Evolutionary conservation across 2,888 invertebrate species (phyloP).

Genomic region (Polylopha cassiicola): DNA sequence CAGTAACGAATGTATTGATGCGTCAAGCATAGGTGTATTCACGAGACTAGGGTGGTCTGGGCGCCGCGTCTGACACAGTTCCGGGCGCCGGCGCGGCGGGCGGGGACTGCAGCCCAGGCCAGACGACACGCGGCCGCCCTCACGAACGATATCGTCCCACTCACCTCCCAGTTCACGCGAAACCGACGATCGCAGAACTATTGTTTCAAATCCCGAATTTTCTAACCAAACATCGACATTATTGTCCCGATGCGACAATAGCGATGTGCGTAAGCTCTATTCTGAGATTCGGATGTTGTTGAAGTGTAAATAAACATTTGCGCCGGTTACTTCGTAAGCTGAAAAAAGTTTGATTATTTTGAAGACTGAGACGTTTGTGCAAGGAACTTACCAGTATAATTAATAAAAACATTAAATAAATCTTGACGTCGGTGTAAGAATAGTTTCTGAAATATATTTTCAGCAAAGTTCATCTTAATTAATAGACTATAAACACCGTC

Average conservation of each 20-base stretch:
- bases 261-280: conserved; percentile 54
- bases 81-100: conserved; percentile 73
- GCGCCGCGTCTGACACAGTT: conserved; percentile 69
- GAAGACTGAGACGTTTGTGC: conserved; percentile 26
- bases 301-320: conserved; percentile 51
- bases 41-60: conserved; percentile 58
- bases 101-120: conserved; percentile 59
- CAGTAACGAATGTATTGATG: conserved; percentile 60
- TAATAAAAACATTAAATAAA: conserved; percentile 20
- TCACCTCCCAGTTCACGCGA: conserved; percentile 27
- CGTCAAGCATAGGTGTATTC: conserved; percentile 56
- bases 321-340: conserved; percentile 29
- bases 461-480: conserved; percentile 29
- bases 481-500: conserved; percentile 48
- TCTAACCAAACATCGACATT: conserved; percentile 33
- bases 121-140: conserved; percentile 68
- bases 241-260: conserved; percentile 57
- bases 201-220: conserved; percentile 35
- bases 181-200: conserved; percentile 33
- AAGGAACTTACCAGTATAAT: conserved; percentile 29
- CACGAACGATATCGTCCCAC: conserved; percentile 53
- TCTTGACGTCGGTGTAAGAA: conserved; percentile 8
- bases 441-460: conserved; percentile 4
- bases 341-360: conserved; percentile 37
- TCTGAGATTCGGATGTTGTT: conserved; percentile 44